Evolutionary conservation across 2,888 invertebrate species (phyloP).

Genomic region (Eristalis tenax): DNA sequence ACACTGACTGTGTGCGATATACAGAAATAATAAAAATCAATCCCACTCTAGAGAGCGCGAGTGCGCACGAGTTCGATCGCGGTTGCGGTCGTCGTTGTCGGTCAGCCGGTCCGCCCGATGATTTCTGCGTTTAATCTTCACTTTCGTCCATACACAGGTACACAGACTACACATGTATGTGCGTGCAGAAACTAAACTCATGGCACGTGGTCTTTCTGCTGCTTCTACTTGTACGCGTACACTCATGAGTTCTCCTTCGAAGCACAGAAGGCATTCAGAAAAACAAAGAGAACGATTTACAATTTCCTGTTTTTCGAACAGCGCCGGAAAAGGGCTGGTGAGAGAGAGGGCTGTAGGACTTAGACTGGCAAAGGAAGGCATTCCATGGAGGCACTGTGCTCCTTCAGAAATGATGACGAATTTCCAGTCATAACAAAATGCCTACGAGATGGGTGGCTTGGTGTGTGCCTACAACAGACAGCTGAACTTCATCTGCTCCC

Average conservation of each 20-base stretch:
- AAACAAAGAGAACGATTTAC: slow-evolving; percentile 60
- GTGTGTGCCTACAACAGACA: slow-evolving; percentile 1
- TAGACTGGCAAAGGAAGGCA: slow-evolving; percentile 35
- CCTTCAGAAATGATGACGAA: slow-evolving; percentile 28
- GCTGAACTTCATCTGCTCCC: slow-evolving; percentile 1
- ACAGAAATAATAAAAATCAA: slow-evolving; percentile 34
- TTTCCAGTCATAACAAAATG: slow-evolving; percentile 45
- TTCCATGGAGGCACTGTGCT: slow-evolving; percentile 12
- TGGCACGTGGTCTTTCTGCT: slow-evolving; percentile 55
- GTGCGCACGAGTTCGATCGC: not conserved
- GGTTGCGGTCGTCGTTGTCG: not conserved
- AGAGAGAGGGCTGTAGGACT: slow-evolving; percentile 33
- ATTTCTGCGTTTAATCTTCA: slow-evolving; percentile 31
- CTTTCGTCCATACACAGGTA: slow-evolving; percentile 23
- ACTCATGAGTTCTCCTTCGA: not conserved
- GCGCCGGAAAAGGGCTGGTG: slow-evolving; percentile 27
- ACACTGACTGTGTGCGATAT: not conserved
- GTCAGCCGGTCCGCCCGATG: slow-evolving; percentile 48
- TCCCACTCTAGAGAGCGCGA: slow-evolving; percentile 23
- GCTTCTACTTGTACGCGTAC: slow-evolving; percentile 42
- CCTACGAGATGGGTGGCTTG: slow-evolving; percentile 26
- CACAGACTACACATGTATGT: not conserved
- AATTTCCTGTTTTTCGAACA: slow-evolving; percentile 62
- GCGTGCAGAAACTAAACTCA: slow-evolving; percentile 19
- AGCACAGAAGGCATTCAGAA: slow-evolving; percentile 25